These are phyloP conservation scores for Fulica atra DNA, from an alignment of 2,113 vertebrate species.

Conservation along the genomic window DNA sequence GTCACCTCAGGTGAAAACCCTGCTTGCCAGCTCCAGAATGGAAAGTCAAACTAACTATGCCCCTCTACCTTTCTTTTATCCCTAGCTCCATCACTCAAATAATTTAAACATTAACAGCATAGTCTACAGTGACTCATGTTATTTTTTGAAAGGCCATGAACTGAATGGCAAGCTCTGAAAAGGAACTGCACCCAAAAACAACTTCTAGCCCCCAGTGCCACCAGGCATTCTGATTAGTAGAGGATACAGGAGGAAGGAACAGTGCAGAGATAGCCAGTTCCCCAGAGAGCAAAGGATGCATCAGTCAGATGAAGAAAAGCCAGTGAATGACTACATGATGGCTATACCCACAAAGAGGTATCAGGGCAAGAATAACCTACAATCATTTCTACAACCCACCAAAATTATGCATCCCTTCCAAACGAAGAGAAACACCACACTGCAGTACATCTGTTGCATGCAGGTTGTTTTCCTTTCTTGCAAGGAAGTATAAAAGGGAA, in stretches of 20 bases:
- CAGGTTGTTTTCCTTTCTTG: background rate
- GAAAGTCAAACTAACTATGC: background rate
- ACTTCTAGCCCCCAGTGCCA: background rate
- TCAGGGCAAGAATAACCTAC: background rate
- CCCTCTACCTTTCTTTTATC: background rate
- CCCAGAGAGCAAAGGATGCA: background rate
- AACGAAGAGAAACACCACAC: background rate
- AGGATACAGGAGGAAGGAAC: background rate
- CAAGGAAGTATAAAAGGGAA: background rate
- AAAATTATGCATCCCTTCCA: background rate
- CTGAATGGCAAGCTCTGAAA: background rate
- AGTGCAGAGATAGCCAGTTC: background rate
- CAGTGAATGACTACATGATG: background rate
- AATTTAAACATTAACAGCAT: background rate
- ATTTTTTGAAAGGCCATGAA: background rate
- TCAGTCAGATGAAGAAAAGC: background rate
- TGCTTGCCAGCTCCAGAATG: background rate
- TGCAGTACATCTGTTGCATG: background rate
- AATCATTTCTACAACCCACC: background rate
- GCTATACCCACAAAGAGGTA: background rate
- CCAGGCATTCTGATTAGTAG: background rate
- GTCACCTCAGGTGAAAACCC: background rate
- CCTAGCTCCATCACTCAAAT: background rate
- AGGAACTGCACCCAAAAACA: background rate
- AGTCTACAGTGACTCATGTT: background rate